Percentiles rank a stretch among this genome's conserved stretches.
Conservation (phyloP, 2,888 invertebrate genomes). For the Fragum fragum region DNA sequence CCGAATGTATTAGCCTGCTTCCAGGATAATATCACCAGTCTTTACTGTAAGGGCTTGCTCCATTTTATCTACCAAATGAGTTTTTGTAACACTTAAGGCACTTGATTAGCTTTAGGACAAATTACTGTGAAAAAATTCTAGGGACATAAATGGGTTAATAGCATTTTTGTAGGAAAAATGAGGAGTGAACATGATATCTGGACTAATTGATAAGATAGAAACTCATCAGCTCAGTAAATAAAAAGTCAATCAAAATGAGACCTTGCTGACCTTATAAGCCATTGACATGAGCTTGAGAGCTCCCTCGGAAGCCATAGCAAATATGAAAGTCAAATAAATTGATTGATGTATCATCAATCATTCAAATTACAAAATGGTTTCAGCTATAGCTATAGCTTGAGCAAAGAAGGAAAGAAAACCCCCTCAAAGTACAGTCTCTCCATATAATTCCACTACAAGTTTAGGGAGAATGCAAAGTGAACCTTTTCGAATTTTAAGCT, state of each 20-base stretch:
- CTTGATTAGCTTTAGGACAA: too few species aligned
- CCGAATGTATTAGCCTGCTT: too few species aligned
- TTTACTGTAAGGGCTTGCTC: too few species aligned
- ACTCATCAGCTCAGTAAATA: constrained; percentile 4
- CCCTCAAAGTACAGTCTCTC: too few species aligned
- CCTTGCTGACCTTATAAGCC: neutral
- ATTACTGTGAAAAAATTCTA: too few species aligned
- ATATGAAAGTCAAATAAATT: neutral
- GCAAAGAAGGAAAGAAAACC: too few species aligned
- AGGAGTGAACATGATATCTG: neutral
- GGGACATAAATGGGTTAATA: constrained; percentile 1
- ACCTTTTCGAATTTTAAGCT: too few species aligned
- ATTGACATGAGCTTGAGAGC: neutral
- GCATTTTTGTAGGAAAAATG: neutral
- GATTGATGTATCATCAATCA: neutral
- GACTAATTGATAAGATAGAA: constrained; percentile 6
- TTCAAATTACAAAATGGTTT: constrained; percentile 7
- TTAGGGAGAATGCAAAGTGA: too few species aligned
- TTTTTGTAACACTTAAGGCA: too few species aligned
- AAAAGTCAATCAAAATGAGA: neutral
- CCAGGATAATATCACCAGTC: too few species aligned
- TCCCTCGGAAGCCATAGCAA: neutral
- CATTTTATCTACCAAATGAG: neutral
- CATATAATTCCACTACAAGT: too few species aligned
- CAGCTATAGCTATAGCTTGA: too few species aligned